Evolutionary conservation across 1,140 invertebrate species (phyloP).

Genomic region (Drosophila virilis): DNA sequence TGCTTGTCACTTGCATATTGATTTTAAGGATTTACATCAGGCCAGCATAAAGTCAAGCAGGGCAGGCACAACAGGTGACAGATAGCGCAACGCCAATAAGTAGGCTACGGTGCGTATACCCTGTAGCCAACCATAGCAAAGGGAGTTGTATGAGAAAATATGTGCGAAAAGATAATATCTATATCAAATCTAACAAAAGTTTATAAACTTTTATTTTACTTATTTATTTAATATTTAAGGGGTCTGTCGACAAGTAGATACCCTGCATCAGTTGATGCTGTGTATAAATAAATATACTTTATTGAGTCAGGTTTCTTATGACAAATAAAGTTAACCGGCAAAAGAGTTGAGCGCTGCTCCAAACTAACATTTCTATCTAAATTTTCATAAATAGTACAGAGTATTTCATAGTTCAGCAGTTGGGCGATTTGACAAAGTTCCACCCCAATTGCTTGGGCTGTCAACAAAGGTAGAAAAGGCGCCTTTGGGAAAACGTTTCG

Average conservation of each 20-base stretch:
- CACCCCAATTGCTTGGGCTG: constrained; percentile 39
- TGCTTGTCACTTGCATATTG: constrained; percentile 70
- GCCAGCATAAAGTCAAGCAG: constrained; percentile 5
- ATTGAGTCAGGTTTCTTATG: no score
- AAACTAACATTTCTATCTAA: no score
- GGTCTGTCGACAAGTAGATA: no score
- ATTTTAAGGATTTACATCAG: constrained; percentile 75
- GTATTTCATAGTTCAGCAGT: constrained; percentile 8
- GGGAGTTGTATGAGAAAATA: neutral
- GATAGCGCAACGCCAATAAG: constrained; percentile 53
- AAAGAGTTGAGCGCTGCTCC: no score
- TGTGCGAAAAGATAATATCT: no score
- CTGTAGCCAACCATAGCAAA: neutral
- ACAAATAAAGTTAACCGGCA: no score
- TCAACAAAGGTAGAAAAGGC: constrained; percentile 38
- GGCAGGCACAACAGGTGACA: constrained; percentile 67
- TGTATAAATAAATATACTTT: no score
- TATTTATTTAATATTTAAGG: no score
- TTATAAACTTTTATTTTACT: no score
- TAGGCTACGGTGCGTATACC: constrained; percentile 59
- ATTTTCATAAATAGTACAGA: neutral
- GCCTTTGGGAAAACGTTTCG: constrained; percentile 33
- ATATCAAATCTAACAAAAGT: no score
- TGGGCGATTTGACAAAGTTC: no score
- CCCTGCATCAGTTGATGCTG: no score